These are phyloP conservation scores for Mus minutoides DNA, from an alignment of 2,797 vertebrate species.

Conservation along the genomic window DNA sequence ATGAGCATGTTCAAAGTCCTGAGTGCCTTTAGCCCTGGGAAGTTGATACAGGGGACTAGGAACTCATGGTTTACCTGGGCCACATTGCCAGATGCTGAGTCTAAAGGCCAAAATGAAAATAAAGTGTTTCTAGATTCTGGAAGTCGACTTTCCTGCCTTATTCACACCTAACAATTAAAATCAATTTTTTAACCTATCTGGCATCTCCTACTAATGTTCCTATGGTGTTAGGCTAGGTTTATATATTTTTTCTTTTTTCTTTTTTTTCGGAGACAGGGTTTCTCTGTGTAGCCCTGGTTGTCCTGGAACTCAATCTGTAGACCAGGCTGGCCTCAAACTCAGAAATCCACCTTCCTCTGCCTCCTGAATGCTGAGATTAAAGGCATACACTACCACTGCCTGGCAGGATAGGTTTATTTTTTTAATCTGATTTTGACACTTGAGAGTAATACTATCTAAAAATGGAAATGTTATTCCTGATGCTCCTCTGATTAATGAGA, in stretches of 20 bases:
- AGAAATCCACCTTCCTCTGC: no score
- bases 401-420: no score
- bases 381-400: no score
- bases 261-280: no score
- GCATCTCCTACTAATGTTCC: not conserved
- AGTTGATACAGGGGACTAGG: not conserved
- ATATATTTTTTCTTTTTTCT: no score
- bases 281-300: no score
- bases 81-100: not conserved
- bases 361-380: no score
- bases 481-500: not conserved
- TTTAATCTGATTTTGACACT: slow-evolving; percentile 3
- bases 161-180: not conserved
- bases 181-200: no score
- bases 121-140: not conserved
- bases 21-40: not conserved
- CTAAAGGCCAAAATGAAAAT: not conserved
- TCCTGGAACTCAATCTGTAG: no score
- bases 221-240: not conserved
- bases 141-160: not conserved
- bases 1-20: not conserved
- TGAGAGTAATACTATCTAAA: not conserved
- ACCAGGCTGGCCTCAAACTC: no score
- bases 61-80: not conserved
- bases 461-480: slow-evolving; percentile 10